Evolutionary conservation across 2,797 vertebrate species (phyloP).

Genomic region (Podarcis siculus): DNA sequence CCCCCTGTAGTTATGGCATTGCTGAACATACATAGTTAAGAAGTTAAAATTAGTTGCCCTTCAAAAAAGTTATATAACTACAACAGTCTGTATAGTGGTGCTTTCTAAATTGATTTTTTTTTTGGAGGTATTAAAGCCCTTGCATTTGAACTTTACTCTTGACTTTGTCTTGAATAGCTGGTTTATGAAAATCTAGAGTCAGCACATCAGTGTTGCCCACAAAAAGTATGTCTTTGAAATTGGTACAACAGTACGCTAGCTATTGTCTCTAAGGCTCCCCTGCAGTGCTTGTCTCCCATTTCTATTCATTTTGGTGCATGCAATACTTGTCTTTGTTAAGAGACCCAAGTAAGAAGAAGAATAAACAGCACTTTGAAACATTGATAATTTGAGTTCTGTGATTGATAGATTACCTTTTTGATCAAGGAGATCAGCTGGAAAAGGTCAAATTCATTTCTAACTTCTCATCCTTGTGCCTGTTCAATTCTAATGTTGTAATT

Average conservation of each 20-base stretch:
- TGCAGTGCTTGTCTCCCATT: not conserved
- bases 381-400: not conserved
- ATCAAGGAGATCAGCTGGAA: not conserved
- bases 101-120: not conserved
- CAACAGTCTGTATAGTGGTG: too few species aligned
- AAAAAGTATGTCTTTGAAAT: not conserved
- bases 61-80: not conserved
- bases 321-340: not conserved
- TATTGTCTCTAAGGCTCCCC: not conserved
- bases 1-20: too few species aligned
- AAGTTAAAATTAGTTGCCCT: not conserved
- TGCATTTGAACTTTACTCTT: too few species aligned
- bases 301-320: not conserved
- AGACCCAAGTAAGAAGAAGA: not conserved
- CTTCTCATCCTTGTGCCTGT: slow-evolving; percentile 9
- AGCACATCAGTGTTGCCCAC: not conserved
- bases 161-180: not conserved
- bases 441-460: slow-evolving; percentile 36
- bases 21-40: too few species aligned
- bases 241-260: too few species aligned
- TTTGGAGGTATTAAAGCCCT: not conserved
- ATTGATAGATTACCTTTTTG: not conserved
- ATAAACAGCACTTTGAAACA: not conserved
- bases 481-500: not conserved
- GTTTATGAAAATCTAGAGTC: not conserved